Evolutionary conservation across 1,140 invertebrate species (phyloP), one percentile per base, ranked within the genome.

Genomic region (Drosophila trapezifrons): DNA sequence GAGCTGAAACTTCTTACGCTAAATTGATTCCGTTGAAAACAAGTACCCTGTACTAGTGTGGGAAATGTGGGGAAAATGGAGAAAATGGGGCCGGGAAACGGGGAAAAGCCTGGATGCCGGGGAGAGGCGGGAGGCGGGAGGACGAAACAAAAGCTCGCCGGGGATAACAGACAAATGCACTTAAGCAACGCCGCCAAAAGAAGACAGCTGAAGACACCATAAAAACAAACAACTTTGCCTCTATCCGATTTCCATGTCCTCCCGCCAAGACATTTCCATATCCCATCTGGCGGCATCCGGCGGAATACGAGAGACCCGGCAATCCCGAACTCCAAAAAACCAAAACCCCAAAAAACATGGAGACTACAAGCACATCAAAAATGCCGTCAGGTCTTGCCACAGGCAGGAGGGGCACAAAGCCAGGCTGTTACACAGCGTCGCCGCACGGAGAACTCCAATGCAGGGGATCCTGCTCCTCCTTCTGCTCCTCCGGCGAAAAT

Each of bases 1-100:
- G 71, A 78, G 58, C 67, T 62, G 80, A 67, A 87, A 87, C 76
- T 87, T 87, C 73, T 87, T 76, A 74, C 84, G 84, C 83, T 89
- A 87, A 87, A 87, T 89, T 87, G 83, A 89, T 87, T 87, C 65
- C 71, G 76, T 87, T 85, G 75, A 81, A 86, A 85, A 86, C 82
- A 81, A 81, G 70, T 74, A 75, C 69, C 38, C 51, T 20, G 63
- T 22, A 55, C 52, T 43, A 60, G 37, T 52, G 27, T 54, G 35
- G 40, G 37, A 29, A 38, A 51, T 37, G 12, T 22, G 38, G 27
- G 20, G 8, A 40, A 32, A 35, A 32, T 12, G 20, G 22, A 20
- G 3, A 12, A 43, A 43, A 18, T 18, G 18, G 15, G 40, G 35
- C 40, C n/a, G 3, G 35, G 27, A 25, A 17, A 18, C 5, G n/a